Percentiles rank a stretch among this genome's conserved stretches.
These are phyloP conservation scores for Cyanistes caeruleus DNA, from an alignment of 2,113 vertebrate species.

Conservation along the genomic window DNA sequence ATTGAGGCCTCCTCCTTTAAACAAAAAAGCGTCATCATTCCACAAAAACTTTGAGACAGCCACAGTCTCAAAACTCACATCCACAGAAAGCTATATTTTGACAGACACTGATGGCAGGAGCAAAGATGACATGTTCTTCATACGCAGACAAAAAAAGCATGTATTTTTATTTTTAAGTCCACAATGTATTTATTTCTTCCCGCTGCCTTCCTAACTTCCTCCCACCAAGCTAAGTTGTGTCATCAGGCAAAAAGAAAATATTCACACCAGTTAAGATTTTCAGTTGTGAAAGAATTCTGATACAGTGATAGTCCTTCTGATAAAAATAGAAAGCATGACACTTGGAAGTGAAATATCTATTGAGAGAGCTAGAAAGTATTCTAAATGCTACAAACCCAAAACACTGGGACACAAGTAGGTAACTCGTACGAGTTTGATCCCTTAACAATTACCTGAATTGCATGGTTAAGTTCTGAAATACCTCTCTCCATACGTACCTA, in stretches of 20 bases:
- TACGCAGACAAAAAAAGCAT: slow-evolving; percentile 34
- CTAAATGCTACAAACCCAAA: neutral
- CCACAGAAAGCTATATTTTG: slow-evolving; percentile 40
- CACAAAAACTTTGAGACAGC: neutral
- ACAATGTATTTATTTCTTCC: slow-evolving; percentile 36
- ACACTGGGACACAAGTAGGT: neutral
- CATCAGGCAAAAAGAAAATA: slow-evolving; percentile 48
- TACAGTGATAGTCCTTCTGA: slow-evolving; percentile 24
- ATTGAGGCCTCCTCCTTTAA: neutral
- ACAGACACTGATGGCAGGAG: slow-evolving; percentile 26
- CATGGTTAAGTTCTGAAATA: neutral
- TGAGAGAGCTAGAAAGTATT: slow-evolving; percentile 15
- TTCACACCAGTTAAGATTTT: slow-evolving; percentile 38
- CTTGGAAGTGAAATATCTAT: slow-evolving; percentile 36
- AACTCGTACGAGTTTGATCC: neutral
- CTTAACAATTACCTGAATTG: neutral
- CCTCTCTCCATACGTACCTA: neutral
- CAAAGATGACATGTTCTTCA: slow-evolving; percentile 20
- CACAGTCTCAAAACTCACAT: slow-evolving; percentile 32
- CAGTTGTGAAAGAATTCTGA: slow-evolving; percentile 50
- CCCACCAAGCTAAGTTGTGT: neutral
- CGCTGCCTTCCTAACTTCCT: slow-evolving; percentile 11
- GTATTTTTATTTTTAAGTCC: slow-evolving; percentile 48
- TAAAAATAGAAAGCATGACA: slow-evolving; percentile 54
- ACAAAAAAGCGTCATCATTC: neutral